Evolutionary conservation across 2,797 vertebrate genomes (phyloP).

Genomic region (Poeciliopsis turneri): DNA sequence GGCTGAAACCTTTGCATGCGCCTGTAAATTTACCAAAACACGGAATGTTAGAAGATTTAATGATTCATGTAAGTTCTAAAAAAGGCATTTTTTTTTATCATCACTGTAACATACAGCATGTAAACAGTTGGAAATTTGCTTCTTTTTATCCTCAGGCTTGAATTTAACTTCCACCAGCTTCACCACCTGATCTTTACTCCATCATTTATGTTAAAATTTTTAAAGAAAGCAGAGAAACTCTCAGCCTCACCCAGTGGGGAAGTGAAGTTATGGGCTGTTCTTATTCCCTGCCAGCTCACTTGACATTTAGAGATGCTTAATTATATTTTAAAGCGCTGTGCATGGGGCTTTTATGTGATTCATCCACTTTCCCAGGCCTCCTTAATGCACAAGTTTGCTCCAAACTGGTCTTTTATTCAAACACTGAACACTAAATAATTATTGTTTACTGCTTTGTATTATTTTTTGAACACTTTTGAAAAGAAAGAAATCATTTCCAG

Average conservation of each 20-base stretch:
- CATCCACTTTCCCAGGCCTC: background rate
- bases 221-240: slow-evolving; percentile 30
- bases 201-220: slow-evolving; percentile 17
- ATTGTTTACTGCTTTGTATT: background rate
- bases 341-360: background rate
- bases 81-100: slow-evolving; percentile 27
- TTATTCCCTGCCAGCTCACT: slow-evolving; percentile 30
- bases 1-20: background rate
- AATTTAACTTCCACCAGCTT: slow-evolving; percentile 21
- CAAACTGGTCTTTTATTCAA: background rate
- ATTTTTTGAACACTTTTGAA: background rate
- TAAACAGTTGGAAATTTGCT: slow-evolving; percentile 42
- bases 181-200: slow-evolving; percentile 28
- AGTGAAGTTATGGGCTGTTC: slow-evolving; percentile 26
- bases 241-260: background rate
- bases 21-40: slow-evolving; percentile 5
- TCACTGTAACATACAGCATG: slow-evolving; percentile 29
- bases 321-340: slow-evolving; percentile 15
- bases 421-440: background rate
- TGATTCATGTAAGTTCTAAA: slow-evolving; percentile 31
- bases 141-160: slow-evolving; percentile 39
- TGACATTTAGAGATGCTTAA: slow-evolving; percentile 32
- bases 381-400: background rate
- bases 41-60: slow-evolving; percentile 7
- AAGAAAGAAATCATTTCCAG: background rate